phyloP scores from a whole-genome alignment of 2,888 invertebrate genomes.

The Nycteola revayana region DNA sequence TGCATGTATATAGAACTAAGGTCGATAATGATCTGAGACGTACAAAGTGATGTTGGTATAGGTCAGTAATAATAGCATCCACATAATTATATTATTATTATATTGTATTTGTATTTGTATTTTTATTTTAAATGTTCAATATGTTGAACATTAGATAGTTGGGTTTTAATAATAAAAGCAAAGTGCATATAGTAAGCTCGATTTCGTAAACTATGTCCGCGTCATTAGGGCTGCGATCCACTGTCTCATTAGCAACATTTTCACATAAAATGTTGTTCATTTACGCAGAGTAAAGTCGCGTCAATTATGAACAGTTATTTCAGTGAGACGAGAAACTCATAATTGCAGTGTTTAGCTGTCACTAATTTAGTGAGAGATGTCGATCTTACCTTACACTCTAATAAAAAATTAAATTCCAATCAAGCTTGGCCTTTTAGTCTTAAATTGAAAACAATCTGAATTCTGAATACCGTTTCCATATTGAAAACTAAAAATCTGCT shows the following conservation, averaged over 20 bases:
- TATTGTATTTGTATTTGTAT: too few relatives aligned
- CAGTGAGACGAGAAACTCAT: slow-evolving; percentile 61
- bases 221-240: slow-evolving; percentile 64
- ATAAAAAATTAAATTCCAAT: too few relatives aligned
- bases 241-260: slow-evolving; percentile 71
- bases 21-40: too few relatives aligned
- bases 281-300: slow-evolving; percentile 59
- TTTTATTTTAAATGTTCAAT: too few relatives aligned
- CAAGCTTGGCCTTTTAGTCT: too few relatives aligned
- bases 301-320: slow-evolving; percentile 76
- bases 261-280: slow-evolving; percentile 70
- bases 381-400: slow-evolving; percentile 51
- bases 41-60: too few relatives aligned
- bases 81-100: too few relatives aligned
- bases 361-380: slow-evolving; percentile 65
- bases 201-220: slow-evolving; percentile 64
- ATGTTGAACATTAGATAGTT: slow-evolving; percentile 33
- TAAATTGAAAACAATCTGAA: too few relatives aligned
- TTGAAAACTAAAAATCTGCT: too few relatives aligned
- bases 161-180: slow-evolving; percentile 44
- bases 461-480: too few relatives aligned
- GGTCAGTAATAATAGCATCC: too few relatives aligned
- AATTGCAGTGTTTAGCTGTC: slow-evolving; percentile 70
- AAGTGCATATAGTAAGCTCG: slow-evolving; percentile 41
- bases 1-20: too few relatives aligned